These are phyloP conservation scores for Deilephila porcellus DNA, from an alignment of 2,888 invertebrate genomes.

Conservation along the genomic window DNA sequence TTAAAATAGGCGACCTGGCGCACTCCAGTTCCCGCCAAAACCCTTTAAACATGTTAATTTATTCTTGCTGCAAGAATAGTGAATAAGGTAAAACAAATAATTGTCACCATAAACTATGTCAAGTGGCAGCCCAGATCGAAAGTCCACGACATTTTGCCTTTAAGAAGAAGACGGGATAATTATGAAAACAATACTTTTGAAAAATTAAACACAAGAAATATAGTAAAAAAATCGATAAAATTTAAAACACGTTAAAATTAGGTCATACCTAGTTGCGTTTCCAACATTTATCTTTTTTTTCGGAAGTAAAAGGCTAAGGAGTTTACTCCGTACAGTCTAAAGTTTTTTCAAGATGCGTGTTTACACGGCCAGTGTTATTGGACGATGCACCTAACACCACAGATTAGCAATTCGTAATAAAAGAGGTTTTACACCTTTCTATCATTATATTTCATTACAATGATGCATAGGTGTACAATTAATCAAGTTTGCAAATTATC, in stretches of 20 bases:
- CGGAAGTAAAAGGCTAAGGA: not conserved
- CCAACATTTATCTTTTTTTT: not conserved
- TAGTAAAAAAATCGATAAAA: not conserved
- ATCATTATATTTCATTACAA: constrained; percentile 5
- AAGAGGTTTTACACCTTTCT: constrained; percentile 27
- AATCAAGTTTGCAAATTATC: constrained; percentile 24
- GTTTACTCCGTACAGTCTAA: not conserved
- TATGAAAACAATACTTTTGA: not conserved
- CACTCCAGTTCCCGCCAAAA: not conserved
- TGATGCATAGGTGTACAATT: not conserved
- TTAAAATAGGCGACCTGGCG: not conserved
- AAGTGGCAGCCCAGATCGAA: not conserved
- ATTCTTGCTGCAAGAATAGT: not conserved
- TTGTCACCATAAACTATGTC: constrained; percentile 19
- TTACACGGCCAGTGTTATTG: constrained; percentile 12
- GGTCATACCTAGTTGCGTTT: not conserved
- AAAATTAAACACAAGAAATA: too few species aligned
- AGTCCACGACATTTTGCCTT: not conserved
- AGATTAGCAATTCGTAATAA: not conserved
- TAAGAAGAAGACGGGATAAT: not conserved
- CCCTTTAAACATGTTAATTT: constrained; percentile 1
- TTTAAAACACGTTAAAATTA: not conserved
- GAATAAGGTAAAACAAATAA: constrained; percentile 12
- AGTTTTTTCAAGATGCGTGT: not conserved
- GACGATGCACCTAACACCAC: not conserved